A percentile compares a stretch with the other conserved stretches of the same genome.
Conservation (phyloP, 1,140 invertebrate genomes). For the Ceratina japonica region DNA sequence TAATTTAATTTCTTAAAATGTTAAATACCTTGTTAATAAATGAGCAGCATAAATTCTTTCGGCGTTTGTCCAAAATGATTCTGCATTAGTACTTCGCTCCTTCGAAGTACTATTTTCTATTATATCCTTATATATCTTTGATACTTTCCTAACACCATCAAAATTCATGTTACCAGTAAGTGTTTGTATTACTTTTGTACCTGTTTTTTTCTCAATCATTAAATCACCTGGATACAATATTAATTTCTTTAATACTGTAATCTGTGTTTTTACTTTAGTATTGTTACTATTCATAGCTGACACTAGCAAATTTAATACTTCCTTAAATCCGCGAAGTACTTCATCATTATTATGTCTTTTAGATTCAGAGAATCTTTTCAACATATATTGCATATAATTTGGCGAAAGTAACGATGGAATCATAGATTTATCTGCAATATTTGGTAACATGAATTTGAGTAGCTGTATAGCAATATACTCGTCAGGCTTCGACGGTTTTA, state of each 20-base stretch:
- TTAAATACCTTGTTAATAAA: conserved; percentile 79
- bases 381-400: conserved; percentile 81
- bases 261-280: conserved; percentile 78
- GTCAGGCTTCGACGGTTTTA: conserved; percentile 82
- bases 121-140: conserved; percentile 82
- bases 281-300: conserved; percentile 78
- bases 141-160: conserved; percentile 83
- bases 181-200: conserved; percentile 82
- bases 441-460: conserved; percentile 79
- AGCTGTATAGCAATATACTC: conserved; percentile 80
- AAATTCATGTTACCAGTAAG: conserved; percentile 81
- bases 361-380: conserved; percentile 80
- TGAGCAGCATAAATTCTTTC: conserved; percentile 85
- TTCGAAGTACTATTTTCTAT: conserved; percentile 79
- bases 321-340: conserved; percentile 73
- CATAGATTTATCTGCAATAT: conserved; percentile 76
- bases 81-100: conserved; percentile 71
- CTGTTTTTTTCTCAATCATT: conserved; percentile 86
- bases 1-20: not conserved
- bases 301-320: conserved; percentile 80
- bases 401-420: conserved; percentile 79
- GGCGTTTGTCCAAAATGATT: conserved; percentile 83
- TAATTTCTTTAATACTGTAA: conserved; percentile 82
- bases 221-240: conserved; percentile 84
- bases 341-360: conserved; percentile 77